These are phyloP conservation scores for Syrrhaptes paradoxus DNA, from an alignment of 2,113 vertebrate species.

Conservation along the genomic window DNA sequence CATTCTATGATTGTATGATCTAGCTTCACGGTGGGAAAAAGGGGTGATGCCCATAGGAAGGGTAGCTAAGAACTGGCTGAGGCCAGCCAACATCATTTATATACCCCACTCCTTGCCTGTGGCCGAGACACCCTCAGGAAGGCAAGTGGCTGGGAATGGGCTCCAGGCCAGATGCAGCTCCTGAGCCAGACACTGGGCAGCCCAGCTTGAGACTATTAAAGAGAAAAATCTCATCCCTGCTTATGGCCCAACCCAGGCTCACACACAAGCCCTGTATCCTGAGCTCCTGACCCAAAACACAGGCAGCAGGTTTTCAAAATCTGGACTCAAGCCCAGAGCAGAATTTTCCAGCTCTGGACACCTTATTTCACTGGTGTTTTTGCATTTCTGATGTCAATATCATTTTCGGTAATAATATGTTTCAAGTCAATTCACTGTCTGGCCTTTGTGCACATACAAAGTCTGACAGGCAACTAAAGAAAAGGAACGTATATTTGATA, in stretches of 20 bases:
- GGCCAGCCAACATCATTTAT: background rate
- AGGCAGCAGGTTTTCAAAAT: background rate
- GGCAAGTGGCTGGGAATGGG: background rate
- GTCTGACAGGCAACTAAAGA: slow-evolving; percentile 54
- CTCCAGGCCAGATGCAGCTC: background rate
- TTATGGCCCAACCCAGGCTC: background rate
- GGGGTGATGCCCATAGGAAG: background rate
- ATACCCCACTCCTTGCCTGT: background rate
- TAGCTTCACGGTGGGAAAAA: background rate
- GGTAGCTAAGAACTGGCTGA: background rate
- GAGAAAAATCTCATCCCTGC: background rate
- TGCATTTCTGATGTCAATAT: slow-evolving; percentile 48
- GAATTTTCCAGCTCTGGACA: background rate
- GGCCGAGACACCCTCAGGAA: background rate
- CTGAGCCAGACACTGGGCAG: background rate
- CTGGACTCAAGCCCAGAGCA: background rate
- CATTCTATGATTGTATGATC: rapidly evolving
- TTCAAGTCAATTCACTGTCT: slow-evolving; percentile 53
- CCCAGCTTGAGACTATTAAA: background rate
- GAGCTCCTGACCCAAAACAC: background rate
- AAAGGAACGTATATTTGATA: slow-evolving; percentile 30
- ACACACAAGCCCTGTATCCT: background rate
- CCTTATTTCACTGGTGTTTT: slow-evolving; percentile 24
- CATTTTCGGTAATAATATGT: slow-evolving; percentile 47
- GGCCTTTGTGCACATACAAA: background rate